Evolutionary conservation across 1,140 invertebrate genomes (phyloP).

Genomic region (Trissolcus basalis): DNA sequence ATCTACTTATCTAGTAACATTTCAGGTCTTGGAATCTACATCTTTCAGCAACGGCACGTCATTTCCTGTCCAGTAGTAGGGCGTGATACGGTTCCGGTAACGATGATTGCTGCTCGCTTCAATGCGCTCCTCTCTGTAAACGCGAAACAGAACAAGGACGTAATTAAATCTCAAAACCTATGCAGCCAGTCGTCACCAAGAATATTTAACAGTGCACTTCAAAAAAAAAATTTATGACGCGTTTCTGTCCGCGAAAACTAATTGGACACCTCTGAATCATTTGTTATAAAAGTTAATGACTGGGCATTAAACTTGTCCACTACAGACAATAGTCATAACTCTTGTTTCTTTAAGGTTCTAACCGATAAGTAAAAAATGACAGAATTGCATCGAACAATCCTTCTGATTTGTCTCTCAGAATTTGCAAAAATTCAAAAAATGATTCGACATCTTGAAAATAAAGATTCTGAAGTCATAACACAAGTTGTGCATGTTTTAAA

Average conservation of each 20-base stretch:
- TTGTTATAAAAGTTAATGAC: too few species aligned
- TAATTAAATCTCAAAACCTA: slow-evolving; percentile 60
- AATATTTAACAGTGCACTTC: slow-evolving; percentile 18
- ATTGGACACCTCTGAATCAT: not conserved
- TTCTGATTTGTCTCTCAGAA: too few species aligned
- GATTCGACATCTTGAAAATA: too few species aligned
- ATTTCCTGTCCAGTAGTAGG: slow-evolving; percentile 59
- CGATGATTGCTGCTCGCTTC: slow-evolving; percentile 56
- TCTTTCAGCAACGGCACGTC: slow-evolving; percentile 55
- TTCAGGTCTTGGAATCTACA: slow-evolving; percentile 29
- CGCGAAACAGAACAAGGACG: slow-evolving; percentile 62
- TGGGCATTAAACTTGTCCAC: too few species aligned
- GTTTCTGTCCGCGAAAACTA: slow-evolving; percentile 20
- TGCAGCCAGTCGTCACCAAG: slow-evolving; percentile 20
- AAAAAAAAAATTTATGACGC: slow-evolving; percentile 23
- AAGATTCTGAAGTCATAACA: too few species aligned
- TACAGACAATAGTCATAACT: too few species aligned
- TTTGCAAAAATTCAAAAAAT: too few species aligned
- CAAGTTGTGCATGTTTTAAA: too few species aligned
- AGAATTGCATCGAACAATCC: too few species aligned
- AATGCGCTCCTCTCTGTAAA: slow-evolving; percentile 58
- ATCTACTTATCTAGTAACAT: slow-evolving; percentile 43
- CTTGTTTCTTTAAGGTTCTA: too few species aligned
- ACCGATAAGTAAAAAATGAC: too few species aligned
- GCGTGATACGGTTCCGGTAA: slow-evolving; percentile 52